These are phyloP conservation scores for Sarcophaga variegata DNA, from an alignment of 2,888 invertebrate species.

Conservation along the genomic window DNA sequence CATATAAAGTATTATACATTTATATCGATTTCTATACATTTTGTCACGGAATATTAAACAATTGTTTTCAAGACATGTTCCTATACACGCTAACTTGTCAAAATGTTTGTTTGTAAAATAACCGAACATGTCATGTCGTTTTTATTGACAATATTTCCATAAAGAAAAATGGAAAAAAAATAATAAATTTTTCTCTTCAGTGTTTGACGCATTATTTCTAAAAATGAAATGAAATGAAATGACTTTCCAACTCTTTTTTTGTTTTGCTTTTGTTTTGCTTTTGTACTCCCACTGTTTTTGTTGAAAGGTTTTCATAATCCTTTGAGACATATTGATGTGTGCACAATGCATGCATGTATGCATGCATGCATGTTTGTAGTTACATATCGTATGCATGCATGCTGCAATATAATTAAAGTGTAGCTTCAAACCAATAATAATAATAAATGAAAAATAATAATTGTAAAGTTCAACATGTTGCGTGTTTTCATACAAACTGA, in stretches of 20 bases:
- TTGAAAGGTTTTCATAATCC: background rate
- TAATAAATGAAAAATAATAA: slow-evolving; percentile 1
- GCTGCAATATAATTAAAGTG: slow-evolving; percentile 60
- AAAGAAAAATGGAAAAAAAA: background rate
- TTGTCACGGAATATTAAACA: too few relatives aligned
- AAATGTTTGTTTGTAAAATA: background rate
- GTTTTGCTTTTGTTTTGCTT: background rate
- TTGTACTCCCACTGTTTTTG: background rate
- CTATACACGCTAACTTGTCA: background rate
- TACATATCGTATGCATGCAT: slow-evolving; percentile 41
- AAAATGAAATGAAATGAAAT: background rate
- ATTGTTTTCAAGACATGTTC: too few relatives aligned
- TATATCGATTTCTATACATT: too few relatives aligned
- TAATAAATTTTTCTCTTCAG: background rate
- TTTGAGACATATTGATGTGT: background rate
- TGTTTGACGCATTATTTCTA: background rate
- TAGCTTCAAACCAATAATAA: slow-evolving; percentile 34
- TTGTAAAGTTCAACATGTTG: slow-evolving; percentile 45
- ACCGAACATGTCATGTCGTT: background rate
- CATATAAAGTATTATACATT: too few relatives aligned
- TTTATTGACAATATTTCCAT: background rate
- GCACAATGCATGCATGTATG: background rate
- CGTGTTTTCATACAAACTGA: slow-evolving; percentile 51
- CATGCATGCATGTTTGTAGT: background rate
- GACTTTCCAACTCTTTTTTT: background rate